A percentile compares a stretch with the other conserved stretches of the same genome.
These are phyloP conservation scores for Lutjanus argentimaculatus DNA, from an alignment of 2,797 vertebrate species.

Conservation along the genomic window DNA sequence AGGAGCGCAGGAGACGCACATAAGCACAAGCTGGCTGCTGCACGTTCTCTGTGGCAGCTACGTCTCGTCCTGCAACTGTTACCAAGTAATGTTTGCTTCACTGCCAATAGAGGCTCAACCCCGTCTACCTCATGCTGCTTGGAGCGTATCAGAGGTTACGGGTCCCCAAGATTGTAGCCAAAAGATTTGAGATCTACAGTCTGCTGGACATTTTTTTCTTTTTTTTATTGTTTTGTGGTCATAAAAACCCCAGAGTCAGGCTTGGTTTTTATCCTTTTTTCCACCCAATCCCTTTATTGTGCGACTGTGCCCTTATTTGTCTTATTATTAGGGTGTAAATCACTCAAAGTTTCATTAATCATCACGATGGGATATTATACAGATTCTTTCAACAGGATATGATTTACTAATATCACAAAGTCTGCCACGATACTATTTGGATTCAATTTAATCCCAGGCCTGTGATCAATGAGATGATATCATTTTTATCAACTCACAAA, in stretches of 20 bases:
- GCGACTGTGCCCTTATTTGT: background rate
- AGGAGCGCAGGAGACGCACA: conserved; percentile 15
- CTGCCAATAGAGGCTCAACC: conserved; percentile 19
- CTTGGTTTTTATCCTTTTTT: background rate
- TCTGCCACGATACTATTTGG: too few relatives aligned
- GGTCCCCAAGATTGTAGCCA: background rate
- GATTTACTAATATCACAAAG: too few relatives aligned
- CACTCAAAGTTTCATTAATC: too few relatives aligned
- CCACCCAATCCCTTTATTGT: background rate
- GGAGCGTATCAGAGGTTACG: conserved; percentile 7
- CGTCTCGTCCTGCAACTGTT: conserved; percentile 27
- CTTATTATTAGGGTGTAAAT: too few relatives aligned
- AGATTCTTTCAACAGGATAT: too few relatives aligned
- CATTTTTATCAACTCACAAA: too few relatives aligned
- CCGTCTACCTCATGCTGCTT: background rate
- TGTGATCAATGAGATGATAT: too few relatives aligned
- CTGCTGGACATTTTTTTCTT: conserved; percentile 6
- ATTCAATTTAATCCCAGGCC: too few relatives aligned
- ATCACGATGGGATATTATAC: too few relatives aligned
- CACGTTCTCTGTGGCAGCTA: conserved; percentile 40
- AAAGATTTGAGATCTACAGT: conserved; percentile 1
- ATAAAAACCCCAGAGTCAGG: background rate
- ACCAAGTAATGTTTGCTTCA: conserved; percentile 11
- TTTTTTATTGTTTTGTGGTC: background rate
- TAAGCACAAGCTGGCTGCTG: conserved; percentile 45